Base-by-base conservation (phyloP, 1,140 invertebrate species). In the Aphaenogaster rudis region DNA sequence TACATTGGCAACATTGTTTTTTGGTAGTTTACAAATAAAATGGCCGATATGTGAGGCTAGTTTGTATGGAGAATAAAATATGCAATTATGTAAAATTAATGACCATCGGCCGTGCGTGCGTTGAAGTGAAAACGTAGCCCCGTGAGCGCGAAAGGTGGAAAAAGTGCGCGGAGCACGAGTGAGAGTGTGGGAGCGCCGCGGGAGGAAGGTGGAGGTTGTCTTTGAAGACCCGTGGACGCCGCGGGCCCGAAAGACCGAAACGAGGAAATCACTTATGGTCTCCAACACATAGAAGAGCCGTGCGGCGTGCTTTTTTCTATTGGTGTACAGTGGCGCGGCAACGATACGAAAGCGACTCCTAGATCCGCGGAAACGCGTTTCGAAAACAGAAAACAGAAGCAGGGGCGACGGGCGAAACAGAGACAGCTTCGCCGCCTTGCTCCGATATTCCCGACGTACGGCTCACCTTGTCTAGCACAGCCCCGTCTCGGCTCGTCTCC, bases 1-100 rank as follows among this genome's bases (percentile, higher is more conserved):
- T 91, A 79, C 74, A 93, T 95, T 95, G 94, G 95, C 93, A 94
- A 86, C 92, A 94, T 92, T 95, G 94, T 90, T 93, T 94, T 95
- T 95, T 94, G 94, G 93, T 95, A 95, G 94, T 95, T 95, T 95
- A 95, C 94, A 95, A 95, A 95, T 95, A 95, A 95, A 95, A 95
- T 95, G 95, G 95, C 95, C 94, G 94, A 95, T 95, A 94, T 93
- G 93, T 93, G 93, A 94, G 94, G 93, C 92, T 95, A 94, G 94
- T 95, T 94, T 94, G 93, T 94, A 95, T 94, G 92, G 91, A 94
- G 91, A 93, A 93, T 94, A 94, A 94, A 94, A 94, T 95, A 94
- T 94, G 94, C 91, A 91, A 94, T 93, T 94, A 84, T 90, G 90
- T 92, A 88, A 94, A 93, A 93, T 94, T 93, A 94, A 93, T 94